phyloP scores from a whole-genome alignment of 2,888 invertebrate genomes.

The Euplagia quadripunctaria region DNA sequence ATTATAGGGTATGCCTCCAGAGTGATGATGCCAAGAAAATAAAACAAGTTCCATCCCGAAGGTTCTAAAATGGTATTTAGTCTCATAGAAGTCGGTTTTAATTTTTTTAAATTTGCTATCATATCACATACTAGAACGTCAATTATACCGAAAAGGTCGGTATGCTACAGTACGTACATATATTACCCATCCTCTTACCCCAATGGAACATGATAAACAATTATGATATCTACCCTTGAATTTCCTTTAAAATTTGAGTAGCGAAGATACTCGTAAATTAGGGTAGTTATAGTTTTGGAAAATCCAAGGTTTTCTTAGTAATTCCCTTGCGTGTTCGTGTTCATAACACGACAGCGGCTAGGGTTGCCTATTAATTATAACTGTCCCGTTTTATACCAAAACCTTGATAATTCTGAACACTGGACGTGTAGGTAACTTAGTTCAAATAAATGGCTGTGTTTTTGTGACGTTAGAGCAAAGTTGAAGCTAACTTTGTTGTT shows the following conservation, averaged over 20 bases:
- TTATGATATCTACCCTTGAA: slow-evolving; percentile 21
- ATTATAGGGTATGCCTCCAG: too few relatives aligned
- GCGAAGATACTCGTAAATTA: slow-evolving; percentile 32
- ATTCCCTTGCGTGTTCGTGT: slow-evolving; percentile 52
- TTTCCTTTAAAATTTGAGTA: slow-evolving; percentile 20
- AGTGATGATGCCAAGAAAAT: too few relatives aligned
- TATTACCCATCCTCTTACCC: background rate
- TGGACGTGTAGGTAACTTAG: slow-evolving; percentile 38
- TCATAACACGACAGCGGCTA: slow-evolving; percentile 57
- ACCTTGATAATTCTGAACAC: slow-evolving; percentile 33
- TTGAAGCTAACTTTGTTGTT: slow-evolving; percentile 29
- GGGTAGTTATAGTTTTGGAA: slow-evolving; percentile 33
- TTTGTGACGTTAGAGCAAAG: slow-evolving; percentile 40
- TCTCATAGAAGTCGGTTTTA: too few relatives aligned
- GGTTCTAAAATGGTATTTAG: too few relatives aligned
- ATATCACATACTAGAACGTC: too few relatives aligned
- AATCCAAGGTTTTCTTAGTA: slow-evolving; percentile 46
- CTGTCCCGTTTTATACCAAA: slow-evolving; percentile 55
- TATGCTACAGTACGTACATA: background rate
- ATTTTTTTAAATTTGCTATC: too few relatives aligned
- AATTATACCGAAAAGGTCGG: too few relatives aligned
- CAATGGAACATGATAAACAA: slow-evolving; percentile 1
- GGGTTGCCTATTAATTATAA: slow-evolving; percentile 62
- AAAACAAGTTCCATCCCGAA: too few relatives aligned
- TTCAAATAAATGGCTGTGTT: slow-evolving; percentile 44